These are phyloP conservation scores for Keiferia lycopersicella DNA, from an alignment of 2,888 invertebrate species.

Conservation along the genomic window DNA sequence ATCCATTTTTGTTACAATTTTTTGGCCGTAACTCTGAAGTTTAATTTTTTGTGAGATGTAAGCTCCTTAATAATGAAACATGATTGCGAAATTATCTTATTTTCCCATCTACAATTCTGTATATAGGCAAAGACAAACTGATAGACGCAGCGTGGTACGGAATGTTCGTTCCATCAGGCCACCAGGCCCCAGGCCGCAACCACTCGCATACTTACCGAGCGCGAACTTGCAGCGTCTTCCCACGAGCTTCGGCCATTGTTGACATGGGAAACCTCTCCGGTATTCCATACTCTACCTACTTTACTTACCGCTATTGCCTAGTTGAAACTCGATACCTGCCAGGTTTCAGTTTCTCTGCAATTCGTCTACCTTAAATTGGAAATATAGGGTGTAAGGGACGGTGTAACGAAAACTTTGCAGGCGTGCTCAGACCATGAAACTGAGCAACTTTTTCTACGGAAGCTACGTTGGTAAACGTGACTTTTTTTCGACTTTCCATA, in stretches of 20 bases:
- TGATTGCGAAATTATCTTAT: no score
- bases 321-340: constrained; percentile 2
- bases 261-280: constrained; percentile 22
- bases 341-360: not conserved
- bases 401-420: no score
- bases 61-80: no score
- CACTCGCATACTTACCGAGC: constrained; percentile 8
- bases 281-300: constrained; percentile 4
- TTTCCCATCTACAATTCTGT: no score
- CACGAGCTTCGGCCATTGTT: constrained; percentile 16
- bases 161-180: constrained; percentile 1
- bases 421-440: no score
- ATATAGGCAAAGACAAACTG: not conserved
- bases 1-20: no score
- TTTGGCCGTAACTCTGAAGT: no score
- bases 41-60: no score
- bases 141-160: not conserved
- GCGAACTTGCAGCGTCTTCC: not conserved
- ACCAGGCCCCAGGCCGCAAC: not conserved
- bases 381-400: no score
- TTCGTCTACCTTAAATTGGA: not conserved
- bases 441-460: no score
- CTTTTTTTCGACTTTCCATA: no score
- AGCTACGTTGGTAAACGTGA: no score
- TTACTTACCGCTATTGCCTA: constrained; percentile 4